Evolutionary conservation across 1,140 invertebrate species (phyloP).

Genomic region (Tetragnatha versicolor): DNA sequence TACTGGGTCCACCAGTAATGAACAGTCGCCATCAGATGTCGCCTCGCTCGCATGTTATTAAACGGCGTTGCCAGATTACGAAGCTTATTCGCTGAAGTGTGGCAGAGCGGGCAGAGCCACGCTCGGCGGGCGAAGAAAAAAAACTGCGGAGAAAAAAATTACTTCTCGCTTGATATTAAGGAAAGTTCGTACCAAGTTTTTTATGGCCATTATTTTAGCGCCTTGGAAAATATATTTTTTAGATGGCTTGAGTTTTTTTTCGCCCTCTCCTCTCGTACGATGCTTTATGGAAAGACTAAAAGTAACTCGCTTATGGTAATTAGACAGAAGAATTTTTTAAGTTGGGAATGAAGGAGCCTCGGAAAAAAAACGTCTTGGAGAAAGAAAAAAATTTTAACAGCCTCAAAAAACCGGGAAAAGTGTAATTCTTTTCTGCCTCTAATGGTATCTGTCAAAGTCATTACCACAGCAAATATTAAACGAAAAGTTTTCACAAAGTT

Average conservation of each 20-base stretch:
- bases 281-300: constrained; percentile 44
- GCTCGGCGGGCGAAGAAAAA: background rate
- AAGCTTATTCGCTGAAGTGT: constrained; percentile 49
- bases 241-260: constrained; percentile 26
- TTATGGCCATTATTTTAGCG: constrained; percentile 55
- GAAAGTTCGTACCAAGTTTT: constrained; percentile 51
- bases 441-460: constrained; percentile 55
- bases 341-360: constrained; percentile 5
- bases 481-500: constrained; percentile 54
- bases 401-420: constrained; percentile 40
- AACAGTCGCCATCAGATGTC: constrained; percentile 51
- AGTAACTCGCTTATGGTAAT: constrained; percentile 54
- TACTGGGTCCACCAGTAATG: constrained; percentile 44
- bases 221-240: constrained; percentile 49
- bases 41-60: constrained; percentile 48
- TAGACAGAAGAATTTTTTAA: constrained; percentile 53
- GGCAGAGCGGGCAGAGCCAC: background rate
- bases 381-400: constrained; percentile 43
- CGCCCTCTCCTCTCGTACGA: background rate
- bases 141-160: constrained; percentile 36
- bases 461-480: constrained; percentile 55
- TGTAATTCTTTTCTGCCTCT: constrained; percentile 50
- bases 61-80: constrained; percentile 53
- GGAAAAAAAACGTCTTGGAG: constrained; percentile 15
- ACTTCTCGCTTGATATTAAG: constrained; percentile 50